phyloP scores from a whole-genome alignment of 2,888 invertebrate genomes.

The Aporophyla nigra region DNA sequence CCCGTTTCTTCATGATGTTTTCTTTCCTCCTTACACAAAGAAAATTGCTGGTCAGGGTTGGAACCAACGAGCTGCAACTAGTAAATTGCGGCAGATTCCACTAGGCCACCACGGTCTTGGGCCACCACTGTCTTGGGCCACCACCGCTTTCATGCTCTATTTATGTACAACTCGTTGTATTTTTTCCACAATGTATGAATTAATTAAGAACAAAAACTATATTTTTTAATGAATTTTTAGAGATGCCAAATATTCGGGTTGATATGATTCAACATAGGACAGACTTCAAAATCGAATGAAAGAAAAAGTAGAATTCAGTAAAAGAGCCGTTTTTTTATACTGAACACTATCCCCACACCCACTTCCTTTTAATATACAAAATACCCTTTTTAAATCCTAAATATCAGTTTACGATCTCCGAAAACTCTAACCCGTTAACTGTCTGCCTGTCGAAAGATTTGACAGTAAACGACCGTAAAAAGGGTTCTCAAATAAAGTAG shows the following conservation, averaged over 20 bases:
- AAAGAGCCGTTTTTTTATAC: too few relatives aligned
- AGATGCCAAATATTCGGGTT: background rate
- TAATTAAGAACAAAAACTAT: background rate
- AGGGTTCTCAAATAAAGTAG: constrained; percentile 64
- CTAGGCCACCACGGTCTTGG: too few relatives aligned
- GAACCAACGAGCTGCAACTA: too few relatives aligned
- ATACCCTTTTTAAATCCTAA: constrained; percentile 21
- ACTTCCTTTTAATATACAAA: background rate
- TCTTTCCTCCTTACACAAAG: too few relatives aligned
- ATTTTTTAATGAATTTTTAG: background rate
- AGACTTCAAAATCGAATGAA: background rate
- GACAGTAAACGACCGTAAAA: constrained; percentile 60
- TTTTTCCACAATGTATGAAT: background rate
- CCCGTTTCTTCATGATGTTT: too few relatives aligned
- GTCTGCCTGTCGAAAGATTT: constrained; percentile 50
- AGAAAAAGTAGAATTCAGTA: background rate
- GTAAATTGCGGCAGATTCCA: too few relatives aligned
- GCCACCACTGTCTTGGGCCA: too few relatives aligned
- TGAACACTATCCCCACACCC: too few relatives aligned
- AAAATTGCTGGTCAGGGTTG: too few relatives aligned
- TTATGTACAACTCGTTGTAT: background rate
- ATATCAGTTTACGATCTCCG: constrained; percentile 18
- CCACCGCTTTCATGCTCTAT: too few relatives aligned
- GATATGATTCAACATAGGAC: too few relatives aligned
- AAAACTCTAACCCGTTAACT: constrained; percentile 31